Percentiles rank a stretch among this genome's conserved stretches.
Conservation (phyloP, 2,888 invertebrate species). For the Calliopum simillimum region DNA sequence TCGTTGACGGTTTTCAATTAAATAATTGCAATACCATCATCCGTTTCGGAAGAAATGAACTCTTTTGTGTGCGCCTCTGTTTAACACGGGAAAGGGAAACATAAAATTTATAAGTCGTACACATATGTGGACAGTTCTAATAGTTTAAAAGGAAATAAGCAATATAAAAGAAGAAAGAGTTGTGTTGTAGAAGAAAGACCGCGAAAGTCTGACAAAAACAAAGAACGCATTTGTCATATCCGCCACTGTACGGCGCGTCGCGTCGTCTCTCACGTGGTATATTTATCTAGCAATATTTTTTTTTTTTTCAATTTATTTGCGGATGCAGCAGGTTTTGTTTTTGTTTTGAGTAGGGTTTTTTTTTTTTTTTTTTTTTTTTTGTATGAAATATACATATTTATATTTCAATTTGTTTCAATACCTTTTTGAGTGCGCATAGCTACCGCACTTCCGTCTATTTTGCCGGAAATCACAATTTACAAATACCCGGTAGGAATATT, state of each 20-base stretch:
- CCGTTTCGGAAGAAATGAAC: neutral
- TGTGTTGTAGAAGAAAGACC: neutral
- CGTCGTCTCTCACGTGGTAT: no score
- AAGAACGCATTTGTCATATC: conserved; percentile 1
- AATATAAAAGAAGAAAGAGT: conserved; percentile 2
- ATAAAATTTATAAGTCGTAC: neutral
- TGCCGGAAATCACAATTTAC: no score
- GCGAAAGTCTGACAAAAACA: neutral
- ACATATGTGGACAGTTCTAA: neutral
- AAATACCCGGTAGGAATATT: no score
- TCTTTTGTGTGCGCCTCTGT: neutral
- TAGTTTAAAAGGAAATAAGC: neutral
- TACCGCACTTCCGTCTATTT: no score
- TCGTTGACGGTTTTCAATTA: neutral
- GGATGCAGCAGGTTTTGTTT: no score
- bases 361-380: no score
- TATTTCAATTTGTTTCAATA: no score
- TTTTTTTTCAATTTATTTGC: no score
- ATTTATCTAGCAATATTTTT: no score
- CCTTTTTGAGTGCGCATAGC: no score
- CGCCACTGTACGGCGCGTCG: conserved; percentile 10
- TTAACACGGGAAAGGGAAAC: conserved; percentile 5
- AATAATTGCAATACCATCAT: conserved; percentile 10
- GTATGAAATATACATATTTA: no score
- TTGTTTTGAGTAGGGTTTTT: no score